Percentiles rank a stretch among this genome's conserved stretches.
Conservation (phyloP, 2,888 invertebrate genomes). For the Thereva unica region DNA sequence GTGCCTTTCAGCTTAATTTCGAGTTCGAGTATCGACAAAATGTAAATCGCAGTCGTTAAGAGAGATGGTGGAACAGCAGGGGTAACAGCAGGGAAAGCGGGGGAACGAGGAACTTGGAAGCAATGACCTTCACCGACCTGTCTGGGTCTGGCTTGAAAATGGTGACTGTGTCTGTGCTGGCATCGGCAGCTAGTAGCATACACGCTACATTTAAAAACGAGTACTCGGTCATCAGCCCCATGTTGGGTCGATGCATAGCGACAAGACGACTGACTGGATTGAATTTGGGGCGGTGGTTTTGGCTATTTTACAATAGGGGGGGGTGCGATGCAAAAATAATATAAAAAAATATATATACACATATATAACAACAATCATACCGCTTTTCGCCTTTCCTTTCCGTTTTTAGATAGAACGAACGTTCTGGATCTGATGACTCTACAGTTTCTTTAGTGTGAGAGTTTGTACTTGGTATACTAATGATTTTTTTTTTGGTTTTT, state of each 20-base stretch:
- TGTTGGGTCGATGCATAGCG: constrained; percentile 33
- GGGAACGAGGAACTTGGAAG: constrained; percentile 57
- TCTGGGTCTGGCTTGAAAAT: constrained; percentile 44
- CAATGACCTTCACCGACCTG: constrained; percentile 60
- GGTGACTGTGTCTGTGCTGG: constrained; percentile 1
- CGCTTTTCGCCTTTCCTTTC: no score
- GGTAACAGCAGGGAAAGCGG: constrained; percentile 44
- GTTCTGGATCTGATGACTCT: no score
- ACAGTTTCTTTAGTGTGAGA: no score
- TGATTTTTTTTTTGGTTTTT: no score
- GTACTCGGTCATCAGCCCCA: constrained; percentile 42
- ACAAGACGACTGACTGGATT: constrained; percentile 26
- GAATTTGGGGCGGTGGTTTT: constrained; percentile 29
- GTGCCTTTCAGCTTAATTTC: constrained; percentile 23
- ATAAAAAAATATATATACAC: neutral
- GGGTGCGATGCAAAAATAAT: neutral
- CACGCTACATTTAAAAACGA: constrained; percentile 36
- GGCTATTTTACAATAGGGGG: neutral
- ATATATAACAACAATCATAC: no score
- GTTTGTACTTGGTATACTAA: no score
- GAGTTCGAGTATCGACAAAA: constrained; percentile 26
- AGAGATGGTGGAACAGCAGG: constrained; percentile 38
- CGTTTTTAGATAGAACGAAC: no score
- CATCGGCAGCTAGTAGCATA: constrained; percentile 1
- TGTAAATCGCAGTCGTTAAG: no score